These are phyloP conservation scores for Daubentonia madagascariensis DNA, from an alignment of 2,113 vertebrate genomes.

Conservation along the genomic window DNA sequence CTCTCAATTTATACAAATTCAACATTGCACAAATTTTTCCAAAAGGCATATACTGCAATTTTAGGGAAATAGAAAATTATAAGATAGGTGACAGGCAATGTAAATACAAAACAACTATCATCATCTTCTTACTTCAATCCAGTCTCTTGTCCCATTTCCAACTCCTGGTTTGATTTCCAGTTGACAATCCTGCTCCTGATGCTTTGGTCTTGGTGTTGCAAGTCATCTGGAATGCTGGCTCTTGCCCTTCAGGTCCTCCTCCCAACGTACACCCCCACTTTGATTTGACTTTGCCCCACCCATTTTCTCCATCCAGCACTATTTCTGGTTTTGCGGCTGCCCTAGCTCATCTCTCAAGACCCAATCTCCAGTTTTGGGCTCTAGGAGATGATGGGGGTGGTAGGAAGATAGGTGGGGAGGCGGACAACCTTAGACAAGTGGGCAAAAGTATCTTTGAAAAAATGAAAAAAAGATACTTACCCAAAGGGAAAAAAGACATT, in stretches of 20 bases:
- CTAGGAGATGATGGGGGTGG: not conserved
- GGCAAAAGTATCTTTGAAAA: not conserved
- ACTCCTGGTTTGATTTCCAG: not conserved
- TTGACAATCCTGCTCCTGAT: not conserved
- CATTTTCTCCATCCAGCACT: not conserved
- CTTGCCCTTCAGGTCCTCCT: not conserved
- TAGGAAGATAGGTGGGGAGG: not conserved
- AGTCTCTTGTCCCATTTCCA: not conserved
- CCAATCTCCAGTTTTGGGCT: not conserved
- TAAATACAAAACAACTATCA: not conserved
- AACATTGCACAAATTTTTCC: slow-evolving; percentile 34
- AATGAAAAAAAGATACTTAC: too few relatives aligned
- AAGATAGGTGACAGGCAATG: not conserved
- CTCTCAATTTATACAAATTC: slow-evolving; percentile 47
- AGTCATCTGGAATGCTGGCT: not conserved
- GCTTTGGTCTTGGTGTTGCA: not conserved
- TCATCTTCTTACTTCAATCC: not conserved
- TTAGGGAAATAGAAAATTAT: slow-evolving; percentile 32
- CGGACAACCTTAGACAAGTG: not conserved
- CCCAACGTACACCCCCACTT: not conserved
- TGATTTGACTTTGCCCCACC: not conserved
- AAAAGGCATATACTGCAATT: slow-evolving; percentile 42
- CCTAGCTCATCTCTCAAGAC: not conserved
- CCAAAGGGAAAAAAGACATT: too few relatives aligned
- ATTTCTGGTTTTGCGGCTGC: not conserved